Base-by-base conservation (phyloP, 2,797 vertebrate genomes). In the Carcharodon carcharias region DNA sequence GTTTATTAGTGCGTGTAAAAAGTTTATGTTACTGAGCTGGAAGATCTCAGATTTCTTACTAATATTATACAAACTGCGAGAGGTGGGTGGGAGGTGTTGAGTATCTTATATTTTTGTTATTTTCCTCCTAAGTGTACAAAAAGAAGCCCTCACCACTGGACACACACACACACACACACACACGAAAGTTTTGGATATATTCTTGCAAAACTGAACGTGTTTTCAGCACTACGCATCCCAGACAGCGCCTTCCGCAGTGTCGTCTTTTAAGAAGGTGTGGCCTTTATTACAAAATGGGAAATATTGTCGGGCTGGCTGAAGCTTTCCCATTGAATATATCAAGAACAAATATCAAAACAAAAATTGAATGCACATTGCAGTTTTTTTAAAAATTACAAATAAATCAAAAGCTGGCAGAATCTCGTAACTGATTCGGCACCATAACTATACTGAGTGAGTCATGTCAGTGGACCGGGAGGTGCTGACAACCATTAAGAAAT, bases 221-320 rank as follows among this genome's bases (percentile, higher is more conserved):
- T 77, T 95, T 95, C 94, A 95, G 94, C 94, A 95, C 94, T 4
- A 23, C 1, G 8, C 56, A 77, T 71, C 23, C 45, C 16, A 69
- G 94, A 95, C 67, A 95, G 94, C 94, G 67, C 94, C 69, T 95
- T 95, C 94, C 94, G 94, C 94, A 95, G 50, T 95, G 94, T 67
- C 28, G 94, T 31, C 26, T 73, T 73, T 31, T 67, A 56, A 16
- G 67, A 69, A 56, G 67, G 94, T 77, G 69, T 95, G 94, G 54
- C 67, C 69, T 95, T 77, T 95, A 40, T 16, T 58, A 12, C 8
- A 54, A 71, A 95, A 45, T 95, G 28, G 58, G 73, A 93, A 8
- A 63, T 63, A 65, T 65, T 40, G 11, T 45, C 1, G 1, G 8
- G 63, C 61, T 67, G 61, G 67, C 8, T 40, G 11, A n/a, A 40